Base-by-base conservation (phyloP, 2,888 invertebrate genomes). In the Yponomeuta cagnagella region DNA sequence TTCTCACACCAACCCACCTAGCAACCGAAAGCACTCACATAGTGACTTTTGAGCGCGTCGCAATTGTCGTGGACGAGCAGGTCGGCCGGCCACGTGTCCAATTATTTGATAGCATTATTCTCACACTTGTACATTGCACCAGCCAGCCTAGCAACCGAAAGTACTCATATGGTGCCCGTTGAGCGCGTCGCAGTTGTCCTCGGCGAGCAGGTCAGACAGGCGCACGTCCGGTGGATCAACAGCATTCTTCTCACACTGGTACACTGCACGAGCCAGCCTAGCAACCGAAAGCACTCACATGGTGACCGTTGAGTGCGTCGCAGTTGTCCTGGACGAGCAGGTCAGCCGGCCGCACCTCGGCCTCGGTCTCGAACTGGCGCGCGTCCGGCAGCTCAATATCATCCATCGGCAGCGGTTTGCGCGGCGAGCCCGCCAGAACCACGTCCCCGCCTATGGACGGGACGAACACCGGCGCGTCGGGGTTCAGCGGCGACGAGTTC, bases 391-490 rank as follows among this genome's bases (percentile, higher is more conserved):
- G 87, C 73, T 94, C 93, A 67, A 93, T 94, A 78, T 95, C 94
- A 74, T 94, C 94, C 90, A 95, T 93, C 0, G 93, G 88, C 33
- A 93, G 83, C 0, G 95, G 94, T 80, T 96, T 95, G 75, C 95
- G 93, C 0, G 97, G 96, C 15, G 96, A 96, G 80, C 96, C 94
- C 0, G 95, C 93, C 63, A 95, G 87, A 67, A 95, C 85, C 69
- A 89, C 82, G 74, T 92, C 92, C 0, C 93, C 86, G 8, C 93
- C 92, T 37, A 89, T 88, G 1, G 89, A 84, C 8, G 97, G 96
- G 72, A 97, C 93, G 85, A 97, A 97, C 88, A 96, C 96, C n/a
- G 95, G 95, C 30, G 97, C 97, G 79, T 97, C 95, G 0, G 97
- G 97, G 90, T 97, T 97, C 76, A 97, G 86, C 73, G 95, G 96